Evolutionary conservation across 2,113 vertebrate species (phyloP), one percentile per base, ranked within the genome.

Genomic region (Mixornis gularis): DNA sequence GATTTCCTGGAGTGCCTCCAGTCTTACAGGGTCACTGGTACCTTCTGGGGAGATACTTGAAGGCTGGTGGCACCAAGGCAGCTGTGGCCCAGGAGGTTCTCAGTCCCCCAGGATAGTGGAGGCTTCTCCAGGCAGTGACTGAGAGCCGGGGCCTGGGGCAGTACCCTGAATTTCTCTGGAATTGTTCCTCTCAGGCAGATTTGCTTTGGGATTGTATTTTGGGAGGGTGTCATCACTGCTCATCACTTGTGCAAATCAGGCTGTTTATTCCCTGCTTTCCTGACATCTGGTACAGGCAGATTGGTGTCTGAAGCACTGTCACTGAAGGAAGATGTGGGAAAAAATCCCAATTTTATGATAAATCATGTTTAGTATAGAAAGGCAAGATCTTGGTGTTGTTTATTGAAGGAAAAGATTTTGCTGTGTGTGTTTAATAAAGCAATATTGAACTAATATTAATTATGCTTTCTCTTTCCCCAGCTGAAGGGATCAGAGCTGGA

Each of bases 401-500:
- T 62, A 25, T 46, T 76, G 64, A n/a, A 78, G 44, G 40, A 11
- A 51, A 66, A 58, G 26, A 53, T 4, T 78, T 76, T 40, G 5
- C 27, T 70, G 40, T 78, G 8, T 70, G 65, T 65, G 17, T 77
- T 86, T 59, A 60, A 55, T 71, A 38, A 36, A 71, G 22, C 46
- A 46, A 3, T 40, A 51, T 17, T 49, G 25, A 56, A 43, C 6
- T 76, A 68, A 66, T 59, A 4, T 2, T 34, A 12, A 22, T 56
- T 26, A 25, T 25, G 3, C 4, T 62, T 74, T 30, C 66, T 87
- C 10, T 94, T 66, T 79, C 13, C 87, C 84, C 93, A 99, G 99
- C 95, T 99, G 95, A 99, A 99, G 96, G 98, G 98, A 15, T 99
- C 98, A 17, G 98, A 99, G 86, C 96, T 99, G 96, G 98, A 99